Base-by-base conservation (phyloP, 2,113 vertebrate genomes). In the Lucifuga dentata region DNA sequence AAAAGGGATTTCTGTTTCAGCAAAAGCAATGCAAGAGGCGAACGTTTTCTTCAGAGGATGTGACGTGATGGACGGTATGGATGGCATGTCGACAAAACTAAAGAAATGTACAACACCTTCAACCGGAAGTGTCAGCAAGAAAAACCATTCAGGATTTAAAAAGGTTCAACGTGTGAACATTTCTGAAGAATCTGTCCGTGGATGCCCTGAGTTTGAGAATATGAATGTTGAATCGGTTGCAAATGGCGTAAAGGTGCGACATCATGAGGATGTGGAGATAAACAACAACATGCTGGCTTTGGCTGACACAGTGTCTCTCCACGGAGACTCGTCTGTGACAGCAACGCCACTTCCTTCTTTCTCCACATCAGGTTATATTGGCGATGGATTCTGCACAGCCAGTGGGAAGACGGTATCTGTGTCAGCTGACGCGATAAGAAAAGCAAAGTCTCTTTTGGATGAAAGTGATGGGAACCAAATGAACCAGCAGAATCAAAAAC, bases 351-450 rank as follows among this genome's bases (percentile, higher is more conserved):
- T 60, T 60, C 39, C 68, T 43, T 35, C 60, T 12, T 50, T 10
- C 0, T 57, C 35, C 44, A 21, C 51, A 16, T 2, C 58, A 44
- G 64, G 5, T 45, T 41, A 46, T 29, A 61, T 9, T 48, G 59
- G 57, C 51, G 88, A 81, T 83, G 94, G 92, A 29, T 96, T 96
- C 87, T 95, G 73, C 65, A 79, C 86, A 77, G 85, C 84, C 20
- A 67, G 72, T 58, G 89, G 80, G 5, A 82, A 80, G 19, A 84
- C 62, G 15, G 68, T 86, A 1, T 8, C 38, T 5, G 21, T 88
- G n/a, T 88, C 87, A 26, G 51, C 67, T 50, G 55, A 68, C 8
- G 62, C 76, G 3, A 1, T 85, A 12, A 45, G 57, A 41, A 85
- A 75, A 48, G 81, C 80, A 2, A 70, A 90, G 40, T 64, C 61